Evolutionary conservation across 2,113 vertebrate species (phyloP).

Genomic region (Lanius ludovicianus): DNA sequence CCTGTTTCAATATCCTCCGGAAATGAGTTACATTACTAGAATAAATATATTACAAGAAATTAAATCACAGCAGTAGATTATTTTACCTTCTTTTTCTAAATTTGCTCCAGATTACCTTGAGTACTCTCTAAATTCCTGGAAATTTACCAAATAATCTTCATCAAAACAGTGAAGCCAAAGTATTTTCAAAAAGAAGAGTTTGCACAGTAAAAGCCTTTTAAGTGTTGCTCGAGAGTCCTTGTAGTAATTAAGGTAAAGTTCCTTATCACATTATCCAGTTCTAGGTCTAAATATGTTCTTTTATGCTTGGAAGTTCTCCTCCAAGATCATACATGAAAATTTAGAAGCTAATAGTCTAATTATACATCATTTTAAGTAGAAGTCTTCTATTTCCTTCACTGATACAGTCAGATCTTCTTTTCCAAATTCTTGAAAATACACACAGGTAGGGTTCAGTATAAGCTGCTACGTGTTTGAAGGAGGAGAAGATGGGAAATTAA

Average conservation of each 20-base stretch:
- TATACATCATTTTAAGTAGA: neutral
- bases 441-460: neutral
- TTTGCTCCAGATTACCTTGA: neutral
- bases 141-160: neutral
- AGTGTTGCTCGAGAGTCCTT: neutral
- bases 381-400: neutral
- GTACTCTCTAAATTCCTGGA: neutral
- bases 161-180: neutral
- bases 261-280: neutral
- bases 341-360: neutral
- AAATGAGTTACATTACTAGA: neutral
- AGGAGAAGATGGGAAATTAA: neutral
- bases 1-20: neutral
- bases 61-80: neutral
- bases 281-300: neutral
- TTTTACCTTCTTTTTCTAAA: neutral
- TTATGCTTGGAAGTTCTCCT: neutral
- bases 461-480: accelerated
- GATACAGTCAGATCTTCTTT: neutral
- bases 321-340: neutral
- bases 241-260: neutral
- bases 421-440: neutral
- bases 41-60: neutral
- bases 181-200: neutral
- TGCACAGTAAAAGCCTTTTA: neutral